Conservation (phyloP, 2,797 vertebrate genomes). For the Chloroceryle inda region DNA sequence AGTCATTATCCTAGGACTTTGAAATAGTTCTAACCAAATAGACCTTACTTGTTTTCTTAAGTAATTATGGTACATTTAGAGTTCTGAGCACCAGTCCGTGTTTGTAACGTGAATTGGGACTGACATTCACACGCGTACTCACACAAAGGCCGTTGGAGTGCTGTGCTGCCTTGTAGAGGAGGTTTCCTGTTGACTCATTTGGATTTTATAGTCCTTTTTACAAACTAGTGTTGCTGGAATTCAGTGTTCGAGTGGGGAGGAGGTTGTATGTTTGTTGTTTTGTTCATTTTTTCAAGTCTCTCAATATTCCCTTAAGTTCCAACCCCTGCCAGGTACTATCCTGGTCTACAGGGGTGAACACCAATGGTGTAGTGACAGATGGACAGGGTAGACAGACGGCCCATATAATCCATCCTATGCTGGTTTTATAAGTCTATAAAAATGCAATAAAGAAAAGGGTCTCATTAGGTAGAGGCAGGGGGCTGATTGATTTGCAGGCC, state of each 20-base stretch:
- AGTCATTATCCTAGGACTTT: constrained; percentile 58
- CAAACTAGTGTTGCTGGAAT: not conserved
- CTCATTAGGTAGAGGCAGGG: constrained; percentile 68
- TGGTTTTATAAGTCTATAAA: constrained; percentile 69
- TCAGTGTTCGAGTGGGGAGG: not conserved
- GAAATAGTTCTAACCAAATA: constrained; percentile 35
- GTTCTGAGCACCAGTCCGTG: constrained; percentile 29
- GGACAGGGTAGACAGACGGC: constrained; percentile 55
- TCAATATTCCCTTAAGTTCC: not conserved
- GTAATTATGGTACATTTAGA: constrained; percentile 13
- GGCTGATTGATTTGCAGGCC: constrained; percentile 67
- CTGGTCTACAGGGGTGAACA: not conserved
- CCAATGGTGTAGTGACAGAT: constrained; percentile 1
- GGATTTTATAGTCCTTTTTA: constrained; percentile 43
- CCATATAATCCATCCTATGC: constrained; percentile 52
- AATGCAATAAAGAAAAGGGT: constrained; percentile 62
- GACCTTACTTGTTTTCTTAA: not conserved
- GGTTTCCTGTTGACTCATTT: constrained; percentile 30
- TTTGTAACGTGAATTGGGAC: not conserved
- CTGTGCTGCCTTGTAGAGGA: not conserved
- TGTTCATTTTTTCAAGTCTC: not conserved
- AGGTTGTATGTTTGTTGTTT: not conserved
- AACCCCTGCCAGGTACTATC: not conserved
- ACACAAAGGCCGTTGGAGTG: not conserved
- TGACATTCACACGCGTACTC: not conserved